Percentiles rank a stretch among this genome's conserved stretches.
These are phyloP conservation scores for Chymomyza caudatula DNA, from an alignment of 2,888 invertebrate species.

Conservation along the genomic window DNA sequence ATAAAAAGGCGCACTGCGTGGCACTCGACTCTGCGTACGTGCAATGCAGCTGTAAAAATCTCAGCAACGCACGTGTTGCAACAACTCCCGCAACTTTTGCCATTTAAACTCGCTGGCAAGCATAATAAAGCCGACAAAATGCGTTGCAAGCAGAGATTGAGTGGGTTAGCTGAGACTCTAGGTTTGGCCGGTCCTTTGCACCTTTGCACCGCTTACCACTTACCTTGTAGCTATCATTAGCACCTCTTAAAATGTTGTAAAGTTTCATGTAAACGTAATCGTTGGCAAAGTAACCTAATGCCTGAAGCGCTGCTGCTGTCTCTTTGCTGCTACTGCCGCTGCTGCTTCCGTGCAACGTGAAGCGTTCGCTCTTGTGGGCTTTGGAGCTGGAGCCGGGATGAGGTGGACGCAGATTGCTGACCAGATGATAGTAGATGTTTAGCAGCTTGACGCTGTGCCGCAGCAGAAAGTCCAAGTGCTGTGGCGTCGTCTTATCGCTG, in stretches of 20 bases:
- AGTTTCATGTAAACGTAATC: slow-evolving; percentile 91
- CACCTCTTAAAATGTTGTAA: slow-evolving; percentile 88
- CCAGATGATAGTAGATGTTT: slow-evolving; percentile 77
- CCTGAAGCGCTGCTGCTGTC: slow-evolving; percentile 58
- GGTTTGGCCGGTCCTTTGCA: background rate
- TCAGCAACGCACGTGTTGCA: slow-evolving; percentile 58
- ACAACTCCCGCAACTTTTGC: slow-evolving; percentile 51
- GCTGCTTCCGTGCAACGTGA: slow-evolving; percentile 49
- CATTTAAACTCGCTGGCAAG: slow-evolving; percentile 49
- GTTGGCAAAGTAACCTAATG: slow-evolving; percentile 82
- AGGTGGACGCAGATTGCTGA: slow-evolving; percentile 76
- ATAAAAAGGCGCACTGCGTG: slow-evolving; percentile 53
- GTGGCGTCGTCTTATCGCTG: slow-evolving; percentile 44
- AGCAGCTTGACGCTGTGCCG: slow-evolving; percentile 76
- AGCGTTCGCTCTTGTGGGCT: slow-evolving; percentile 71
- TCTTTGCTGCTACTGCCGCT: slow-evolving; percentile 41
- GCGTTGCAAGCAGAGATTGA: background rate
- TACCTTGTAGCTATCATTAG: slow-evolving; percentile 93
- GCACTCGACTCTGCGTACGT: slow-evolving; percentile 50
- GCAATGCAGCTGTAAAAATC: slow-evolving; percentile 36
- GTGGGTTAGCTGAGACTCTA: background rate
- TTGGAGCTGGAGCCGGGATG: slow-evolving; percentile 54
- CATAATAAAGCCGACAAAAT: slow-evolving; percentile 49
- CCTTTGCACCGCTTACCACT: slow-evolving; percentile 42
- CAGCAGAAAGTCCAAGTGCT: slow-evolving; percentile 69